Evolutionary conservation across 2,888 invertebrate species (phyloP).

Genomic region (Bimastos eiseni): DNA sequence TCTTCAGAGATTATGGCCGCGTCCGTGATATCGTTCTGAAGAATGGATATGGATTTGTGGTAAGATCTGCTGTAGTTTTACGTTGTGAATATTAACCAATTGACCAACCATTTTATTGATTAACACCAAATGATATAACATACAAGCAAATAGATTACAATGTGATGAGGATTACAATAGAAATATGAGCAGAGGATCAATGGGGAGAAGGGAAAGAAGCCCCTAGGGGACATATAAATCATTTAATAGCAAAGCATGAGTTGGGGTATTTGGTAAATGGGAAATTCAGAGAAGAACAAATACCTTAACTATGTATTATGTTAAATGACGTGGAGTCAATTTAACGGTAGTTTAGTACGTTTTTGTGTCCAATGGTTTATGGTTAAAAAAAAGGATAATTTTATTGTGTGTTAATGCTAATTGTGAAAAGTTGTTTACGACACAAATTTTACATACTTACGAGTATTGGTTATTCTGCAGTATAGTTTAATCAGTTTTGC

Average conservation of each 20-base stretch:
- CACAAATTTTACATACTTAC: neutral
- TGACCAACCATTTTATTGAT: too few species aligned
- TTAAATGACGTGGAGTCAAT: neutral
- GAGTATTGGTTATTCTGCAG: neutral
- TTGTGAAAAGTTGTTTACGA: neutral
- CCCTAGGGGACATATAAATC: too few species aligned
- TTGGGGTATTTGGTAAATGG: too few species aligned
- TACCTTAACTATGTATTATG: too few species aligned
- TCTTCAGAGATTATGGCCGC: constrained; percentile 92
- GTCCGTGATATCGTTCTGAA: constrained; percentile 90
- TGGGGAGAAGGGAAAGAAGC: too few species aligned
- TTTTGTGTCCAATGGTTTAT: neutral
- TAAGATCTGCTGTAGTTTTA: constrained; percentile 66
- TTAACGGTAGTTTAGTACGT: neutral
- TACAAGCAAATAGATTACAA: too few species aligned
- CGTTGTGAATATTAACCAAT: neutral
- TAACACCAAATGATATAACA: too few species aligned
- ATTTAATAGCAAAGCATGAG: too few species aligned
- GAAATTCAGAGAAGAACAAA: too few species aligned
- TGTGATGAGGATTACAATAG: too few species aligned
- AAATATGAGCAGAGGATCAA: too few species aligned
- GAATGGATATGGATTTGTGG: constrained; percentile 96
- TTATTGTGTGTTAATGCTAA: neutral
- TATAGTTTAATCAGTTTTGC: too few species aligned
- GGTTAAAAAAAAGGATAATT: neutral